Evolutionary conservation across 2,113 vertebrate species (phyloP), one percentile per base, ranked within the genome.

Genomic region (Triplophysa tibetana): DNA sequence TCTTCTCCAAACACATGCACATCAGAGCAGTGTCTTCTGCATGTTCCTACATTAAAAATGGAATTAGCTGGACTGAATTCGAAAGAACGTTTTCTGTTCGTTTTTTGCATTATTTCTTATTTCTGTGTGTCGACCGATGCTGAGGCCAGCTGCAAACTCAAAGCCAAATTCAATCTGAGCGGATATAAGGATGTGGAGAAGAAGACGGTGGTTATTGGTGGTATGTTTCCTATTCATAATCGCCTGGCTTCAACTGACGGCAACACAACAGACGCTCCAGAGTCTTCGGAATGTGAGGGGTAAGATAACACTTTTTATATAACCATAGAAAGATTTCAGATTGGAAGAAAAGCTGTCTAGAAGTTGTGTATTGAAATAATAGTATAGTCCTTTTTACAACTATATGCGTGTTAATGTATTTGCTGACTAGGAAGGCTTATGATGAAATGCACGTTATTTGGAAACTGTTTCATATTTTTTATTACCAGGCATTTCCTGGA

Each of bases 161-260:
- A 93, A 64, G 91, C 87, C 68, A 91, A 94, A 79, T 89, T 92
- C 84, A 87, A 94, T 82, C 87, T 96, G 84, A 91, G 72, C 13
- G 92, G 93, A 16, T 95, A 93, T 82, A 93, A 94, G 79, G 79
- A 94, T 11, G 88, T 92, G 12, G 87, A 89, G 50, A 93, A 94
- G 80, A 93, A 93, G 69, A 89, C 88, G 50, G 89, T 95, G 0
- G 89, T 95, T 0, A 74, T 95, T 1, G 92, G 94, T 48, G 94
- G 95, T 10, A 92, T 94, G 93, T 96, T 96, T 83, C 91, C 93
- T 0, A 89, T 95, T 38, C 92, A 95, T 70, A 90, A 84, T 41
- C 90, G 93, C 7, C 86, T 92, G 13, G 87, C 88, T 21, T 90
- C 89, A 9, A 85, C 56, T n/a, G 86, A 91, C 17, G 78, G 89